Evolutionary conservation across 92 coral and sea anemone genomes (phyloP).

Genomic region (Zoanthus solanderi): DNA sequence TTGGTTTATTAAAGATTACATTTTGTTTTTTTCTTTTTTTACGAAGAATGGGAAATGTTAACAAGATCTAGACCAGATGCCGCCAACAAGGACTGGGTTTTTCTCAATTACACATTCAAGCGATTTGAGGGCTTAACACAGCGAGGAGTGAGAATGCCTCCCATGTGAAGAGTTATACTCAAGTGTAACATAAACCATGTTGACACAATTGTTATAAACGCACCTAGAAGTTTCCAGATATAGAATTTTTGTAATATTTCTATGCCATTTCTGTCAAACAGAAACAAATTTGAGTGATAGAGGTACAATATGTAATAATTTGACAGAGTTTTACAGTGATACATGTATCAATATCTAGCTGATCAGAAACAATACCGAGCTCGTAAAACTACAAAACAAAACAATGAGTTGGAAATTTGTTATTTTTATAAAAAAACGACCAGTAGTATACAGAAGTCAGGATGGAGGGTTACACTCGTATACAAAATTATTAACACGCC

Average conservation of each 20-base stretch:
- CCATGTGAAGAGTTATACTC: slow-evolving; percentile 38
- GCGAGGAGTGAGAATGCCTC: slow-evolving; percentile 84
- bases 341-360: neutral
- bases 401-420: neutral
- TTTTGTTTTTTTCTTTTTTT: neutral
- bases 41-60: slow-evolving; percentile 76
- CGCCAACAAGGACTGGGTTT: slow-evolving; percentile 96
- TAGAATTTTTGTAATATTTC: slow-evolving; percentile 30
- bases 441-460: neutral
- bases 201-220: neutral
- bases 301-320: slow-evolving; percentile 4
- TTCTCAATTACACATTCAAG: slow-evolving; percentile 96
- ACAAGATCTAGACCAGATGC: slow-evolving; percentile 68
- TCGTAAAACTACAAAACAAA: neutral
- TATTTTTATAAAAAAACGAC: neutral
- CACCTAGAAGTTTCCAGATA: neutral
- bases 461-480: neutral
- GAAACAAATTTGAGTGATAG: slow-evolving; percentile 3
- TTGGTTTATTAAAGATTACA: neutral
- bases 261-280: slow-evolving; percentile 41
- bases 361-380: neutral
- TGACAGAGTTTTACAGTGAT: slow-evolving; percentile 4
- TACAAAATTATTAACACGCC: neutral
- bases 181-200: neutral
- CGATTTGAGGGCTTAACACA: slow-evolving; percentile 98